Evolutionary conservation across 2,113 vertebrate genomes (phyloP), one percentile per base, ranked within the genome.

Genomic region (Hemiprocne comata): DNA sequence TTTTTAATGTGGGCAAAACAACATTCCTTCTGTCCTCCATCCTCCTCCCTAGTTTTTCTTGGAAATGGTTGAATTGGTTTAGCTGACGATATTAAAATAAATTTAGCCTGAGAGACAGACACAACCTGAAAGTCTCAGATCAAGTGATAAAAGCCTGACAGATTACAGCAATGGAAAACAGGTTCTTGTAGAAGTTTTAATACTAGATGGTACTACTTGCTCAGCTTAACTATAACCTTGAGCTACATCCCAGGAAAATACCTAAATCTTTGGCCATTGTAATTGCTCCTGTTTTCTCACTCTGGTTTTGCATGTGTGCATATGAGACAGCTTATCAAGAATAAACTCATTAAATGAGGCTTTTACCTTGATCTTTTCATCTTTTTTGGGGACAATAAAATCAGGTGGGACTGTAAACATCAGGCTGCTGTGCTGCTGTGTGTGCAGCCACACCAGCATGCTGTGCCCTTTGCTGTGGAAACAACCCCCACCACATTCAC

Each of bases 91-190:
- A 96, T 95, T 90, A 87, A 93, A 95, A 95, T 88, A 92, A 93
- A 93, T 94, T 75, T 91, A 88, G 75, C 83, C 70, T 61, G 64
- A 83, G 78, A 93, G 73, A 90, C 70, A 92, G 0, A 91, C 48
- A 79, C 65, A 93, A 96, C 92, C 94, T 96, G 92, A 96, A 96
- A 96, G 90, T 96, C 93, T 94, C 88, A 92, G 95, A 95, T 96
- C 34, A 78, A 95, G 66, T 61, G 90, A 94, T 94, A 96, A 97
- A 95, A 97, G 92, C 88, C 79, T 94, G 75, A 95, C 93, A 88
- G 85, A 88, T 72, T 72, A 60, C 53, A 90, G 82, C 72, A 86
- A 71, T 60, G 40, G 88, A 90, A 93, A 96, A 94, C 90, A 90
- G 90, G 92, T 93, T 95, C 79, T 80, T 74, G 72, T 24, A 71